Evolutionary conservation across 2,113 vertebrate genomes (phyloP).

Genomic region (Pangasianodon hypophthalmus): DNA sequence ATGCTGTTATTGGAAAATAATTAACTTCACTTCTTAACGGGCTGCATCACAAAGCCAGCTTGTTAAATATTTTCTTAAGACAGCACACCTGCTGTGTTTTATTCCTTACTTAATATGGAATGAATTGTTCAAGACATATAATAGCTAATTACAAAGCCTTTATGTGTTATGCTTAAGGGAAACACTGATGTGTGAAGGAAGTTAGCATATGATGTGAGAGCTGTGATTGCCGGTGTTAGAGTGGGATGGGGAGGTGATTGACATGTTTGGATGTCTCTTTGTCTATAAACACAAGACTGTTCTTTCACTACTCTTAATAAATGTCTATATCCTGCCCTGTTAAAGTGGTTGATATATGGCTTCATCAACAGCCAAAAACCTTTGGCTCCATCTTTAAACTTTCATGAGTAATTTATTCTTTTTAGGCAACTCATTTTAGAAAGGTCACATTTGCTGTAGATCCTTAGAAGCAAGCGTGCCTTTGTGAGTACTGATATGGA

Average conservation of each 20-base stretch:
- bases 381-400: constrained; percentile 57
- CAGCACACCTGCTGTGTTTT: not conserved
- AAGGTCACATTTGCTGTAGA: constrained; percentile 38
- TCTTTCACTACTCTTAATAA: constrained; percentile 67
- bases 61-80: not conserved
- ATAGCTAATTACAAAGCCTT: not conserved
- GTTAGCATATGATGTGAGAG: not conserved
- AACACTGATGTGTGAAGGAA: not conserved
- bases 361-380: constrained; percentile 67
- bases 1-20: not conserved
- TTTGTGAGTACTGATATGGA: constrained; percentile 1
- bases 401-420: constrained; percentile 52
- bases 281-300: constrained; percentile 60
- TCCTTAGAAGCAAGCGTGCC: constrained; percentile 2
- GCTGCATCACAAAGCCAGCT: not conserved
- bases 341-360: constrained; percentile 69
- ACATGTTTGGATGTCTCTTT: constrained; percentile 48
- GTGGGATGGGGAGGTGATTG: not conserved
- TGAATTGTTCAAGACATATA: not conserved
- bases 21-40: not conserved
- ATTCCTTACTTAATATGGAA: constrained; percentile 21
- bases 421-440: constrained; percentile 29
- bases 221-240: not conserved
- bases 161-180: not conserved
- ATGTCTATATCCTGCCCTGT: constrained; percentile 60